Evolutionary conservation across 2,113 vertebrate species (phyloP).

Genomic region (Calidris pygmaea): DNA sequence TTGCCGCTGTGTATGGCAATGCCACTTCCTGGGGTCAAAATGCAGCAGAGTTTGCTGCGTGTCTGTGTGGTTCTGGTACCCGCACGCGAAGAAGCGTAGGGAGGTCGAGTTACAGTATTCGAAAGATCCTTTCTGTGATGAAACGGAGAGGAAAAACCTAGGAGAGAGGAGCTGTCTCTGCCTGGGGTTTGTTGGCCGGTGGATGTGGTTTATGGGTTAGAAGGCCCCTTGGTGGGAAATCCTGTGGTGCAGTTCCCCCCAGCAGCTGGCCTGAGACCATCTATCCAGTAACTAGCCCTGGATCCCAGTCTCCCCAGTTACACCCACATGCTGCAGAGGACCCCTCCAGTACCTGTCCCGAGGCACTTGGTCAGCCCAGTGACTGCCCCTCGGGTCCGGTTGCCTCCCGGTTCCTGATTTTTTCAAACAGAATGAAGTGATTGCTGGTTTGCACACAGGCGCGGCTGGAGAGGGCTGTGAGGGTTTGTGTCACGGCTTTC

Average conservation of each 20-base stretch:
- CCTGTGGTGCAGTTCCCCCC: rapidly evolving
- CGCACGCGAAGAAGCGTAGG: not conserved
- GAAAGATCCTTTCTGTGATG: not conserved
- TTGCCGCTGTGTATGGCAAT: not conserved
- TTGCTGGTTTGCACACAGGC: not conserved
- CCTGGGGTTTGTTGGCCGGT: too few species aligned
- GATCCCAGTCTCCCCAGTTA: not conserved
- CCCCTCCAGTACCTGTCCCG: not conserved
- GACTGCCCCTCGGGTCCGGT: not conserved
- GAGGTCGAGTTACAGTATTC: not conserved
- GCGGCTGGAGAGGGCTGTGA: not conserved
- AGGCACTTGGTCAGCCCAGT: not conserved
- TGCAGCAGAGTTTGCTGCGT: not conserved
- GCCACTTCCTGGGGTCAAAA: not conserved
- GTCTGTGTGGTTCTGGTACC: not conserved
- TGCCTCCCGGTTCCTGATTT: not conserved
- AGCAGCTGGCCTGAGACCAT: not conserved
- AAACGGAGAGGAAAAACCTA: not conserved
- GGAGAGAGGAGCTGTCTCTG: not conserved
- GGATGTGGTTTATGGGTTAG: not conserved
- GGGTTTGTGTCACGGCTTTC: not conserved
- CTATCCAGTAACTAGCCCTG: not conserved
- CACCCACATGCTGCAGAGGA: rapidly evolving
- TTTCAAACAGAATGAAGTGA: not conserved
- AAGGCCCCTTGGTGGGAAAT: not conserved